phyloP scores from a whole-genome alignment of 2,888 invertebrate species.

The Ceriagrion tenellum region DNA sequence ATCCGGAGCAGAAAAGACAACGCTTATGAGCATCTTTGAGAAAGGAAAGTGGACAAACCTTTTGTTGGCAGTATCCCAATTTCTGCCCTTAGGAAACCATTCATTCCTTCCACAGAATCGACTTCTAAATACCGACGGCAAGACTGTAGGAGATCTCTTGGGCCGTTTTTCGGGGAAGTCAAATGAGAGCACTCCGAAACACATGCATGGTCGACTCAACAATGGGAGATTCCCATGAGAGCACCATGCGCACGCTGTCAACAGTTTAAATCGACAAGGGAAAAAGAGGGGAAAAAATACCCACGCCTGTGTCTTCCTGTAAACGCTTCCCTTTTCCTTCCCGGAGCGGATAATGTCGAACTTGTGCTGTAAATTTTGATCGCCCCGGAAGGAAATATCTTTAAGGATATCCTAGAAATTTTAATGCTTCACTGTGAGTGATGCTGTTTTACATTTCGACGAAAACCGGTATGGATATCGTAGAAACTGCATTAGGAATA shows the following conservation, averaged over 20 bases:
- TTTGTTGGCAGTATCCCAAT: background rate
- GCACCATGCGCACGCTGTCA: background rate
- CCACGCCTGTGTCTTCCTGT: background rate
- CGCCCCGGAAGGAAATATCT: no score
- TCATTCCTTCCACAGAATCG: background rate
- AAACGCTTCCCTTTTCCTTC: background rate
- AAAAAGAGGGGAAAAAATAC: background rate
- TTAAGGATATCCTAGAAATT: no score
- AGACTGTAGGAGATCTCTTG: background rate
- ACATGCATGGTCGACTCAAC: background rate
- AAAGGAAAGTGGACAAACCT: no score
- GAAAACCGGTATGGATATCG: no score
- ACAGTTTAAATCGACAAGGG: background rate
- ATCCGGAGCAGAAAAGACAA: no score
- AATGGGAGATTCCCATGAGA: background rate
- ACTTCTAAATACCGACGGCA: background rate
- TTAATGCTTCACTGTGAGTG: no score
- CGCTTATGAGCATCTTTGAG: no score
- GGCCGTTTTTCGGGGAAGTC: background rate
- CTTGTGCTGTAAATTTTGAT: no score
- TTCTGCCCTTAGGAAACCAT: background rate
- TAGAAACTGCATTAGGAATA: no score
- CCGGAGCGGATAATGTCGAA: background rate
- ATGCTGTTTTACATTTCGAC: no score
- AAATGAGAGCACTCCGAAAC: background rate